Base-by-base conservation (phyloP, 2,113 vertebrate genomes). In the Hippoglossus stenolepis region DNA sequence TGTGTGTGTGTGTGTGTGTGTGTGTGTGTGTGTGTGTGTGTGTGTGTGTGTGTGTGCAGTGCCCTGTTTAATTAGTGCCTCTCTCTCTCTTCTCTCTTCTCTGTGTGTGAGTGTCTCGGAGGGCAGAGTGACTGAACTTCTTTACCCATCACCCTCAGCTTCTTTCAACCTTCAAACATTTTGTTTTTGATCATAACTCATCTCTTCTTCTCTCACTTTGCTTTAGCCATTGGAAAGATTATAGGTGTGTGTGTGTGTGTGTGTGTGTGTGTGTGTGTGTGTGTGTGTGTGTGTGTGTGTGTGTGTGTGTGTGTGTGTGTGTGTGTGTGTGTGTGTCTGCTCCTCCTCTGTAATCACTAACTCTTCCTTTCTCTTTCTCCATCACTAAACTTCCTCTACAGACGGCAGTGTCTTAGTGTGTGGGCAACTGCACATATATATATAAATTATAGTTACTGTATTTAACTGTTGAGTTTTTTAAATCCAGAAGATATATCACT, bases 1-100 rank as follows among this genome's bases (percentile, higher is more conserved):
- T 49, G 70, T 53, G 71, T 66, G 57, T 28, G 56, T 9, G 62
- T 75, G 63, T 57, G 7, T 79, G 74, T 75, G 67, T 53, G 71
- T 70, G 62, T 38, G 56, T 78, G 87, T 87, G 84, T 92, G 77
- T 79, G 18, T 43, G 59, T 80, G 68, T 71, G 70, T 49, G 70
- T 53, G 71, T 66, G 57, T 28, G 56, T 62, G 78, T 54, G 62
- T 35, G 56, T 69, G 45, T 71, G 66, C 72, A 24, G 10, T 18
- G 63, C 59, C 31, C 79, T 61, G 40, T 87, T 89, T 86, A 88
- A 89, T 90, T 80, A 82, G 75, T 59, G 45, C 66, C 63, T 76
- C 40, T 64, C 23, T 67, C 31, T 66, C 63, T 73, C 45, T 47
- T 47, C 45, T 47, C 45, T 79, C 40, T 66, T 67, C 31, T 66